Evolutionary conservation across 2,888 invertebrate genomes (phyloP).

Genomic region (Philopedon plagiatum): DNA sequence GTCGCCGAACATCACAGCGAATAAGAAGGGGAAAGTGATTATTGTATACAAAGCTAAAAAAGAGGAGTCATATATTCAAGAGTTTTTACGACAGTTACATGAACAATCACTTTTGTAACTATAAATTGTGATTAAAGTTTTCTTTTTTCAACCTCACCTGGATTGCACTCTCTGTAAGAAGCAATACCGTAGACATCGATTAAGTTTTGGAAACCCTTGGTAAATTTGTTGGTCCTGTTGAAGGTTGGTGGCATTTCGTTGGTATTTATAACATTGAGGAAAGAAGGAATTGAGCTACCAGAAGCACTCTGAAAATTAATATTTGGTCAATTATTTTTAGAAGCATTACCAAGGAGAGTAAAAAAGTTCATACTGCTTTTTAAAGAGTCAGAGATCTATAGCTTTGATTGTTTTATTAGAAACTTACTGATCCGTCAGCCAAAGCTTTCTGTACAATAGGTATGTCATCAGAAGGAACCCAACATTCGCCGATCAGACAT

Average conservation of each 20-base stretch:
- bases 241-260: constrained; percentile 80
- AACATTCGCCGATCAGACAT: constrained; percentile 80
- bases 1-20: constrained; percentile 98
- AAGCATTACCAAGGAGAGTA: no score
- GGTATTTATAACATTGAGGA: constrained; percentile 79
- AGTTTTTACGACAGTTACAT: no score
- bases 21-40: constrained; percentile 95
- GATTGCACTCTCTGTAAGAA: constrained; percentile 81
- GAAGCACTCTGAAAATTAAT: constrained; percentile 66
- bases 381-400: no score
- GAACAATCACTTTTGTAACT: neutral
- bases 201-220: constrained; percentile 80
- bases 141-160: constrained; percentile 69
- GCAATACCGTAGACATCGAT: constrained; percentile 85
- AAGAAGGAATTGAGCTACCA: constrained; percentile 81
- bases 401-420: no score
- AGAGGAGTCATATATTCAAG: no score
- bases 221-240: constrained; percentile 82
- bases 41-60: constrained; percentile 70
- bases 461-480: constrained; percentile 82
- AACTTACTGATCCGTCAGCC: constrained; percentile 83
- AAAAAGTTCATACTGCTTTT: no score
- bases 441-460: constrained; percentile 83
- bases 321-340: no score
- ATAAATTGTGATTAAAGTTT: neutral